Base-by-base conservation (phyloP, 1,140 invertebrate species). In the Heliconius congener region DNA sequence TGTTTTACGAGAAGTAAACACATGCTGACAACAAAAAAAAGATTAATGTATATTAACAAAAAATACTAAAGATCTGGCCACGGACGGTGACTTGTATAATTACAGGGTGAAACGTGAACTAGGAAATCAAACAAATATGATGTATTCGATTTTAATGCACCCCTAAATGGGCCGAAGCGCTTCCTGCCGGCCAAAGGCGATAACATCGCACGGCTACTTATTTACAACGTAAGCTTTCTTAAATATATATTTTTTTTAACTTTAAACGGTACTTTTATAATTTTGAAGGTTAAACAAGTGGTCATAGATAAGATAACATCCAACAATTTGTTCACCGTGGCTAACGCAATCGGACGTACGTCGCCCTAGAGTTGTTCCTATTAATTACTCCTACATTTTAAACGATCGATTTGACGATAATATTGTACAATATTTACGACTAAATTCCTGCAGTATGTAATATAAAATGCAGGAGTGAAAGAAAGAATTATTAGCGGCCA, bases 111-210 rank as follows among this genome's bases (percentile, higher is more conserved):
- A 93, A 93, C 88, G 89, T 85, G 88, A 93, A 92, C 92, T 93
- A 93, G 91, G 92, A 94, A 94, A 94, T 94, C 93, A 94, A 94
- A 94, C 93, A 94, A 94, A 94, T 93, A 93, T 94, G 93, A 94
- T 94, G 93, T 94, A 94, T 94, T 91, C 89, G 91, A 93, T 94
- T 94, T 94, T 94, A 94, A 94, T 94, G 91, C 91, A 94, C 91
- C 93, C 93, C 89, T 94, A 94, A 94, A 94, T 93, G 91, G 91
- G 89, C 85, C 85, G 88, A 91, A 92, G 89, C 89, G 91, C 88
- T 94, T 94, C 93, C 92, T 92, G 91, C 90, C 90, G 85, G 85
- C 84, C 88, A 74, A 23, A 37, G 79, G 83, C 87, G 93, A 94
- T 94, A 93, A 86, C 88, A 94, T 93, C 93, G 87, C 88, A 76